Evolutionary conservation across 1,140 invertebrate genomes (phyloP), one percentile per base, ranked within the genome.

Genomic region (Eriosoma lanigerum): DNA sequence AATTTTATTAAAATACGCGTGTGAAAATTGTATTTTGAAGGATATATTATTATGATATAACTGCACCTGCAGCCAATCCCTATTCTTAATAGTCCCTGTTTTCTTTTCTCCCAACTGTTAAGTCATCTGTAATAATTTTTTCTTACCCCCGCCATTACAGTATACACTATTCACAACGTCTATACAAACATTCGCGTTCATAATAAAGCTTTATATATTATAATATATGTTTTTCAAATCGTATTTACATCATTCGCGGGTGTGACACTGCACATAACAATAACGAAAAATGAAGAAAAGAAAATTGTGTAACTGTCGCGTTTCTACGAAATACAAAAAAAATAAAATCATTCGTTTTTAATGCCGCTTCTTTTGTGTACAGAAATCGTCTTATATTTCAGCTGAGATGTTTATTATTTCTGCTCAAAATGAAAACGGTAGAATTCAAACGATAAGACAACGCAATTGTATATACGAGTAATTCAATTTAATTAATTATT

Each of bases 331-430:
- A 58, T 0, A 26, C 1, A 58, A 17, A 60, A 24, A 10, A 56
- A 9, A 24, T 10, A 60, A 60, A 58, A 26, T 60, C 26, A 26
- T 60, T 29, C 26, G n/a, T n/a, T n/a, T n/a, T n/a, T 60, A 5
- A 13, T 29, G 26, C 8, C 10, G 17, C 8, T n/a, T 64, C 60
- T 10, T 64, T 60, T 15, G 13, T n/a, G n/a, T n/a, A n/a, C n/a
- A n/a, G 26, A 60, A 60, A 60, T 13, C 58, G 24, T 60, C 60
- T 64, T n/a, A 64, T 32, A 10, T 64, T 64, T 64, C 29, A 64
- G 26, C 60, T 64, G 19, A 3, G 29, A 38, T 32, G 19, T 12
- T 32, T 64, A 64, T n/a, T n/a, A n/a, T 64, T 38, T n/a, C 29
- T 32, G 26, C 17, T 8, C 9, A 29, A 64, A 32, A 26, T 24